Evolutionary conservation across 2,113 vertebrate genomes (phyloP).

Genomic region (Zapornia atra): DNA sequence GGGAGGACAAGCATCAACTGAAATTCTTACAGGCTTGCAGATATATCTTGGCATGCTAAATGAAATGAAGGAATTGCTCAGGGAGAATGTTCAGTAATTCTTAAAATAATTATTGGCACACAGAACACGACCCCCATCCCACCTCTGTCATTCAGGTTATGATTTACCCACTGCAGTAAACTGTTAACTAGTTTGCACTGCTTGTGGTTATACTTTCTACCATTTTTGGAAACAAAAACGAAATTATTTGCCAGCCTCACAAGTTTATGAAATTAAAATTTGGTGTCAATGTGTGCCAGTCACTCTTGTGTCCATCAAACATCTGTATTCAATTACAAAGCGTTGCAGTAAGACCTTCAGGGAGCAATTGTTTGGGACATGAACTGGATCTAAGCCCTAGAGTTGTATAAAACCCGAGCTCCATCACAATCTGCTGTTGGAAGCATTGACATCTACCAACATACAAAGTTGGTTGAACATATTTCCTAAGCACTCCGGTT

Average conservation of each 20-base stretch:
- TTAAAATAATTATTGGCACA: constrained; percentile 8
- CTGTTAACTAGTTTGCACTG: background rate
- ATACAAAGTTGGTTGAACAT: background rate
- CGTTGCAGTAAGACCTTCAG: background rate
- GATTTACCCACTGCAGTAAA: background rate
- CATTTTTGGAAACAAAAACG: background rate
- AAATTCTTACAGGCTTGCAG: constrained; percentile 48
- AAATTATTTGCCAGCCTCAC: background rate
- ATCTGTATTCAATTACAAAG: background rate
- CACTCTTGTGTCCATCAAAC: background rate
- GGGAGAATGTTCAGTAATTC: background rate
- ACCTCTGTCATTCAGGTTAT: background rate
- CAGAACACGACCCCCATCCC: background rate
- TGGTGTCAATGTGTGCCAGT: background rate
- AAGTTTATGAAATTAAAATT: background rate
- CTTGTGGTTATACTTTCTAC: background rate
- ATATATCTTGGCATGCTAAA: constrained; percentile 12
- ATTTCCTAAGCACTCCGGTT: background rate
- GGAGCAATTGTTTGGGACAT: background rate
- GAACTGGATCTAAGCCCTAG: background rate
- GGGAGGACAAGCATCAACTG: constrained; percentile 38
- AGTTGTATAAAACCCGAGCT: background rate
- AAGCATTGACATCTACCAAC: background rate
- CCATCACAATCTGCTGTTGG: background rate
- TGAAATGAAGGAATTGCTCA: background rate